Evolutionary conservation across 2,797 vertebrate genomes (phyloP), one percentile per base, ranked within the genome.

Genomic region (Catostomus latipinnis): DNA sequence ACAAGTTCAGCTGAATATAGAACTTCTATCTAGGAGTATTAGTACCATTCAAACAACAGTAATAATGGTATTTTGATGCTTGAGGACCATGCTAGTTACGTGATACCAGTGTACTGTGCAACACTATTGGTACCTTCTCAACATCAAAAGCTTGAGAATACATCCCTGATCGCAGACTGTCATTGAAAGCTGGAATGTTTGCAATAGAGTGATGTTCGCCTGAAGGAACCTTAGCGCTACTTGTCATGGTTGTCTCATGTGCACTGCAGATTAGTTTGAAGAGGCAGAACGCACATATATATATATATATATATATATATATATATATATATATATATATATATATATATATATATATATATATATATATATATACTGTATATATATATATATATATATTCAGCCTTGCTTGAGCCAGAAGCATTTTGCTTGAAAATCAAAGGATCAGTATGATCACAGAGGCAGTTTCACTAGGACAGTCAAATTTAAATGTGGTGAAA

Each of bases 351-450:
- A 34, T 34, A 12, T 56, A n/a, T 53, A 63, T 45, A 53, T 22
- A 22, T 22, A 22, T 22, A 22, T 22, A 22, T 22, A 22, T 22
- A 22, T 22, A 22, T 22, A 22, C n/a, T n/a, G n/a, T 22, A 22
- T 22, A 22, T 22, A 22, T 18, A 18, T 18, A 18, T 22, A 22
- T 34, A 4, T 34, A 34, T 34, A 34, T 34, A 34, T 34, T 34
- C 34, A 4, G 34, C 34, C 63, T 81, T 57, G 53, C 65, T 46
- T 50, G 72, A 74, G 34, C 34, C 63, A 69, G 45, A 61, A 63
- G 45, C 67, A 6, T 73, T 52, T 62, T 62, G 46, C 53, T 65
- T 10, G 61, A 74, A 76, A 78, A 68, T 65, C 77, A 72, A 68
- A 81, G 71, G 49, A 66, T 81, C 53, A 6, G n/a, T 49, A 14